Conservation (phyloP, 1,140 invertebrate species). For the Charaxes varanes region DNA sequence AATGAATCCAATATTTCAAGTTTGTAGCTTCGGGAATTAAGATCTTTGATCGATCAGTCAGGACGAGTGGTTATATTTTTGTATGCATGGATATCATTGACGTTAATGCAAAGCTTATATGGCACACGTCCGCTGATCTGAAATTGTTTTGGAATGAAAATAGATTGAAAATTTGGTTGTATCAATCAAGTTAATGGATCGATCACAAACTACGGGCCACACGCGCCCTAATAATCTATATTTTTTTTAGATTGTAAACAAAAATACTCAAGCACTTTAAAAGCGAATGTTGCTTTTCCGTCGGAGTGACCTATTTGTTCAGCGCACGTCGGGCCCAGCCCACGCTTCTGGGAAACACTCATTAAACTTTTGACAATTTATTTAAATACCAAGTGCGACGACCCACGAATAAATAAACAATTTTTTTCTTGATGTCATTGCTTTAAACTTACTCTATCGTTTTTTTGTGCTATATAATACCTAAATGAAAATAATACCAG, state of each 20-base stretch:
- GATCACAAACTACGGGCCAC: constrained; percentile 12
- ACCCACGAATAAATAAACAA: constrained; percentile 4
- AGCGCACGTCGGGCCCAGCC: constrained; percentile 27
- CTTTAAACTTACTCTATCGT: no score
- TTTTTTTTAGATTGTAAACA: constrained; percentile 20
- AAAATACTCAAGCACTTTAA: constrained; percentile 34
- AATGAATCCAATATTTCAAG: no score
- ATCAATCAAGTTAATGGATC: constrained; percentile 16
- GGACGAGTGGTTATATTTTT: no score
- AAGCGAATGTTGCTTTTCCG: constrained; percentile 31
- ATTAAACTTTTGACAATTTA: constrained; percentile 50
- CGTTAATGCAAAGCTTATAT: no score
- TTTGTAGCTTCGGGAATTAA: no score
- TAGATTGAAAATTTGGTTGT: constrained; percentile 4
- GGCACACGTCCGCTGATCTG: no score
- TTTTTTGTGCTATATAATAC: no score
- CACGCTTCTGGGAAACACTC: constrained; percentile 58
- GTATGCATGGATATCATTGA: no score
- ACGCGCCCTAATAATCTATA: constrained; percentile 30
- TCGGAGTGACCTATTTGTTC: constrained; percentile 43
- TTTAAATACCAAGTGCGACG: constrained; percentile 31
- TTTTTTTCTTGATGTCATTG: no score
- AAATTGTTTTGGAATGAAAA: constrained; percentile 1
- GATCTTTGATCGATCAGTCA: no score
- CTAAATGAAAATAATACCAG: no score